A percentile compares a stretch with the other conserved stretches of the same genome.
These are phyloP conservation scores for Zoroaster sp. DNA, from an alignment of 53 echinoderm and acorn worm species.

Conservation along the genomic window DNA sequence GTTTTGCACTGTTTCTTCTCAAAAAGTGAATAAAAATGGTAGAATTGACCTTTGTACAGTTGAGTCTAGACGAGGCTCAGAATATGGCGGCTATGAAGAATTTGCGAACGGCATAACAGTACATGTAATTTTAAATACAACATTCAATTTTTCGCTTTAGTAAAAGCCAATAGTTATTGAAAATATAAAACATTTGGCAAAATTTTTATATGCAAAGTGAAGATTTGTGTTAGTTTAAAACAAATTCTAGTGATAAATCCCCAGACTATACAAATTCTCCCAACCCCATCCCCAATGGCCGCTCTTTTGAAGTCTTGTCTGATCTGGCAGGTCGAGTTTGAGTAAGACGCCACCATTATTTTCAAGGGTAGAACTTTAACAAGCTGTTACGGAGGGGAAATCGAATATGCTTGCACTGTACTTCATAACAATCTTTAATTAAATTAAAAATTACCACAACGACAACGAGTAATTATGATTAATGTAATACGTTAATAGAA, in stretches of 20 bases:
- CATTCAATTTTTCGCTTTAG: too few relatives aligned
- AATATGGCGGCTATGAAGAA: constrained; percentile 43
- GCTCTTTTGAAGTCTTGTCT: constrained; percentile 59
- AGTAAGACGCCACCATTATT: constrained; percentile 51
- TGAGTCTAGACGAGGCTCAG: constrained; percentile 41
- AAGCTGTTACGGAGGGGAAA: background rate
- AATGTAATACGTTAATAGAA: too few relatives aligned
- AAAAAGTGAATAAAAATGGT: constrained; percentile 44
- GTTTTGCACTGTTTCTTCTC: constrained; percentile 35
- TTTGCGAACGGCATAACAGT: background rate
- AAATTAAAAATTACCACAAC: too few relatives aligned
- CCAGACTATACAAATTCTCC: constrained; percentile 56
- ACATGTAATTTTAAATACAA: background rate
- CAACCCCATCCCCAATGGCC: constrained; percentile 26
- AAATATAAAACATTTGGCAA: too few relatives aligned
- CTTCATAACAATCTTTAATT: too few relatives aligned
- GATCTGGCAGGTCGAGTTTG: constrained; percentile 53
- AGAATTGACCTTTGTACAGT: constrained; percentile 11
- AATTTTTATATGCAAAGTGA: too few relatives aligned
- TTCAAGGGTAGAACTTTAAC: background rate
- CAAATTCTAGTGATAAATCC: background rate
- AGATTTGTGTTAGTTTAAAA: background rate
- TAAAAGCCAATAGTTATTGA: too few relatives aligned
- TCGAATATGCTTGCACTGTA: background rate
- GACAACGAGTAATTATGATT: too few relatives aligned